phyloP scores from a whole-genome alignment of 1,140 invertebrate species.

The Doryteuthis pealeii region DNA sequence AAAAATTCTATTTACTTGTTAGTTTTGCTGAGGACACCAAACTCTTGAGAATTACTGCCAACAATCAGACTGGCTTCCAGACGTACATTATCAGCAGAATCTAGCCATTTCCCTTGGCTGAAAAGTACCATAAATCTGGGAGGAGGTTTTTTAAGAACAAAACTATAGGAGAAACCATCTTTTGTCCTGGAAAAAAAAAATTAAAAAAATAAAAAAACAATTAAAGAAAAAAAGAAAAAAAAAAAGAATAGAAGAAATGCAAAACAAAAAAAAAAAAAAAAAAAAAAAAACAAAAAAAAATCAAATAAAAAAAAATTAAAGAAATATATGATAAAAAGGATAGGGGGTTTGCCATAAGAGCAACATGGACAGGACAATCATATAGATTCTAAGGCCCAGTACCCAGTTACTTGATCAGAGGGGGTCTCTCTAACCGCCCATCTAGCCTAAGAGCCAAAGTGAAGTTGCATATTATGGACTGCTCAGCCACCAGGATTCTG shows the following conservation, averaged over 20 bases:
- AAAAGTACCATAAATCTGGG: slow-evolving; percentile 25
- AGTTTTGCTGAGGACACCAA: slow-evolving; percentile 23
- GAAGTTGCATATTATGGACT: no score
- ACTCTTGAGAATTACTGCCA: slow-evolving; percentile 17
- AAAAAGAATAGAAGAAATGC: no score
- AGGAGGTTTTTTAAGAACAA: slow-evolving; percentile 19
- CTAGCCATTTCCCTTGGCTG: slow-evolving; percentile 25
- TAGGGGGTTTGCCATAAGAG: no score
- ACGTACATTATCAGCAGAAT: slow-evolving; percentile 10
- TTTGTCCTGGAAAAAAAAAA: slow-evolving; percentile 15
- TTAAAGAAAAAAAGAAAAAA: background rate
- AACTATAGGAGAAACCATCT: slow-evolving; percentile 17
- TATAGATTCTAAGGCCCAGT: no score
- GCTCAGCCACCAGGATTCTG: no score
- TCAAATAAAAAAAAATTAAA: no score
- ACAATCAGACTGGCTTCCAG: slow-evolving; percentile 20
- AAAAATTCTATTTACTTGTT: slow-evolving; percentile 21
- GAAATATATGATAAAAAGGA: no score
- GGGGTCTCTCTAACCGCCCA: no score
- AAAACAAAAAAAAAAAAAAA: slow-evolving; percentile 8
- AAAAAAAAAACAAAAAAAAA: background rate
- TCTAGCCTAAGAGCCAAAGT: no score
- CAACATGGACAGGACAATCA: no score
- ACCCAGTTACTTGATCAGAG: no score
- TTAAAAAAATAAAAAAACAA: background rate